Evolutionary conservation across 2,797 vertebrate species (phyloP).

Genomic region (Aplochiton taeniatus): DNA sequence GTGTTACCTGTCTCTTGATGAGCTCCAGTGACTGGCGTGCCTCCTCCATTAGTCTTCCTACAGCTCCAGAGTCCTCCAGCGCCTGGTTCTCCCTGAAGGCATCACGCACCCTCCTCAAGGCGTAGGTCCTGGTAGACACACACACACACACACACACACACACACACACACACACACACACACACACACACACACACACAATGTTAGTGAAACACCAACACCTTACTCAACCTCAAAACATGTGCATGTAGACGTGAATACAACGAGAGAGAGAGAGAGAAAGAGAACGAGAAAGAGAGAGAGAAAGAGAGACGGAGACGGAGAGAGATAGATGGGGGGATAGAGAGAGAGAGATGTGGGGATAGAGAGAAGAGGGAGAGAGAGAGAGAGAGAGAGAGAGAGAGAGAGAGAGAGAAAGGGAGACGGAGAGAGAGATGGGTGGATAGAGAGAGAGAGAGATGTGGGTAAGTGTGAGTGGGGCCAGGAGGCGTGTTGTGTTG

Average conservation of each 20-base stretch:
- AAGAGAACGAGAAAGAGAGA: background rate
- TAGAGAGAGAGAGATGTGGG: background rate
- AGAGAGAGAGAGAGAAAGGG: background rate
- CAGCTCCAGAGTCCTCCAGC: slow-evolving; percentile 76
- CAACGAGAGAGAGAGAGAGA: background rate
- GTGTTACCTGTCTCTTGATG: slow-evolving; percentile 87
- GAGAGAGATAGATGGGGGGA: background rate
- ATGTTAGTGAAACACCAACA: too few relatives aligned
- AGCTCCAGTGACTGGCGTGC: slow-evolving; percentile 79
- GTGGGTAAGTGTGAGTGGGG: too few relatives aligned
- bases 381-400: background rate
- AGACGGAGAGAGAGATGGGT: background rate
- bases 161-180: background rate
- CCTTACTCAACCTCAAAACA: too few relatives aligned
- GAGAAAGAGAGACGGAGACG: slow-evolving; percentile 11
- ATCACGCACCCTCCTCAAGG: slow-evolving; percentile 87
- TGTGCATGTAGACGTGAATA: too few relatives aligned
- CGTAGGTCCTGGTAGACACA: slow-evolving; percentile 80
- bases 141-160: slow-evolving; percentile 1
- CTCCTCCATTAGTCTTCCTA: slow-evolving; percentile 80
- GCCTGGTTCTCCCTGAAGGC: slow-evolving; percentile 89
- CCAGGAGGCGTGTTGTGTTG: background rate
- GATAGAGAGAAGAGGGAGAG: background rate
- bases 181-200: background rate
- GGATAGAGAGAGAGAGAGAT: background rate